Evolutionary conservation across 64 coral and sea anemone species (phyloP).

Genomic region (Hydrozoanthus tunicans): DNA sequence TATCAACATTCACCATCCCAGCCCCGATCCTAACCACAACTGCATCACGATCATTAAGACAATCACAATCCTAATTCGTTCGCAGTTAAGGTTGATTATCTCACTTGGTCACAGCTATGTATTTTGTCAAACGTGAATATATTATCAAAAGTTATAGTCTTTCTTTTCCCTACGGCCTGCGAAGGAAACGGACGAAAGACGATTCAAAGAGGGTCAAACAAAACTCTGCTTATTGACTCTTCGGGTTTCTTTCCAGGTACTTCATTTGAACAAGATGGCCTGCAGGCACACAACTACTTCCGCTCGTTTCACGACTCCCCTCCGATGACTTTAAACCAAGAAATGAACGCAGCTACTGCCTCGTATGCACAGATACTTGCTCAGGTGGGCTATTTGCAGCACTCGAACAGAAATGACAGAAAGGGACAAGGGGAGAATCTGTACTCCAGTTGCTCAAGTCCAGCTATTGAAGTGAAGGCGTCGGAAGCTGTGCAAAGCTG

Average conservation of each 20-base stretch:
- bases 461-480: not conserved
- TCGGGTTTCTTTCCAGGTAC: not conserved
- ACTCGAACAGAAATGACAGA: not conserved
- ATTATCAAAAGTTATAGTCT: too few relatives aligned
- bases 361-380: constrained; percentile 43
- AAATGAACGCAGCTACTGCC: constrained; percentile 25
- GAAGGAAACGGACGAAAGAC: too few relatives aligned
- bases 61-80: too few relatives aligned
- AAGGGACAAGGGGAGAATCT: constrained; percentile 63
- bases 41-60: too few relatives aligned
- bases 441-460: not conserved
- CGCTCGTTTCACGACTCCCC: constrained; percentile 8
- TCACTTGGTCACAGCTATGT: too few relatives aligned
- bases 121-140: too few relatives aligned
- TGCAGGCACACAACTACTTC: not conserved
- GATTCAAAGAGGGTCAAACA: too few relatives aligned
- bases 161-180: too few relatives aligned
- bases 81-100: too few relatives aligned
- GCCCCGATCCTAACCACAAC: too few relatives aligned
- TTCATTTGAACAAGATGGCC: not conserved
- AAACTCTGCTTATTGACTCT: not conserved
- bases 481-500: not conserved
- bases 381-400: not conserved
- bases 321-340: constrained; percentile 37
- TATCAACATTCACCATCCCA: too few relatives aligned